These are phyloP conservation scores for Gymnobelideus leadbeateri DNA, from an alignment of 2,113 vertebrate genomes.

Conservation along the genomic window DNA sequence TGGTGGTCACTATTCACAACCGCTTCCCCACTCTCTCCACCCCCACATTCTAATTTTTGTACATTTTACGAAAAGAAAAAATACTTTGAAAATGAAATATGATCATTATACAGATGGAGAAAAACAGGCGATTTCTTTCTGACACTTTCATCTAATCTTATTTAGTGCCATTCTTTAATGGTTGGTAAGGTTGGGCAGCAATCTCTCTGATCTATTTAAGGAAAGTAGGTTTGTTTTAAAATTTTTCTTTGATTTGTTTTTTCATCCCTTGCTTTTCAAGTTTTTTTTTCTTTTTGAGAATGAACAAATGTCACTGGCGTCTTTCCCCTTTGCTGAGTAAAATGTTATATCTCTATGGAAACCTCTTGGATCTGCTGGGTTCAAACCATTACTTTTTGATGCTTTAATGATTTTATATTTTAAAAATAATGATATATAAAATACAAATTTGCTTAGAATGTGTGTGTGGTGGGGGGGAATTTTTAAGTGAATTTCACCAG, in stretches of 20 bases:
- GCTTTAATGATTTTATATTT: neutral
- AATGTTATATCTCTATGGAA: slow-evolving; percentile 39
- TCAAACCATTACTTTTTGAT: slow-evolving; percentile 28
- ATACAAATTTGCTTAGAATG: neutral
- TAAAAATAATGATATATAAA: neutral
- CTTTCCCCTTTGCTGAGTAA: neutral
- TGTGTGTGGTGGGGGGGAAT: neutral
- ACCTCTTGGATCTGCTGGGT: slow-evolving; percentile 10
- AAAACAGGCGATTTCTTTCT: slow-evolving; percentile 23
- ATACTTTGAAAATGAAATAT: slow-evolving; percentile 54
- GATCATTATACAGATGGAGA: neutral
- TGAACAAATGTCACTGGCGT: slow-evolving; percentile 35
- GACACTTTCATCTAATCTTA: slow-evolving; percentile 19
- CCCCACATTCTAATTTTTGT: neutral
- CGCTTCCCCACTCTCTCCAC: neutral
- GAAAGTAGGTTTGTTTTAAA: slow-evolving; percentile 17
- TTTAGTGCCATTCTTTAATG: neutral
- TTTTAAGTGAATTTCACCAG: neutral
- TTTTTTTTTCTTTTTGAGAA: slow-evolving; percentile 47
- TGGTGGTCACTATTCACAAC: neutral
- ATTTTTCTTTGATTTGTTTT: slow-evolving; percentile 39
- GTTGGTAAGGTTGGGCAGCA: neutral
- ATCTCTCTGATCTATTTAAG: slow-evolving; percentile 50
- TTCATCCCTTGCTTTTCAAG: slow-evolving; percentile 50
- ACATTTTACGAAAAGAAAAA: slow-evolving; percentile 20